phyloP scores from a whole-genome alignment of 2,113 vertebrate species.

The Platycercus adscitus region DNA sequence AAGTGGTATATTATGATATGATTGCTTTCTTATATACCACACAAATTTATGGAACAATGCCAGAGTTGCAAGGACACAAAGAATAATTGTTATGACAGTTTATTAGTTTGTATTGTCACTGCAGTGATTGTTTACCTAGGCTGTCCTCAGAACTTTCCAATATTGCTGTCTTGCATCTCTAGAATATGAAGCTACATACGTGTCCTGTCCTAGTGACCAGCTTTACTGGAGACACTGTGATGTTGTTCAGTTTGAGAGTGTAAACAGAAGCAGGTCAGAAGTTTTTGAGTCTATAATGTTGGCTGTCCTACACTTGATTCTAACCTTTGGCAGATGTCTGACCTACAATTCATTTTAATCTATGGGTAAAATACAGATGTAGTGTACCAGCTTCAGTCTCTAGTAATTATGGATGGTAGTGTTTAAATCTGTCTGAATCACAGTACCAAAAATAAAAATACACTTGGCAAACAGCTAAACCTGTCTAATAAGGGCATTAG shows the following conservation, averaged over 20 bases:
- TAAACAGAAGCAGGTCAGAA: neutral
- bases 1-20: neutral
- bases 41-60: neutral
- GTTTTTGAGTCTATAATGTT: neutral
- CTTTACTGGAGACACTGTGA: neutral
- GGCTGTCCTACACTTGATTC: neutral
- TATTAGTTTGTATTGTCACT: neutral
- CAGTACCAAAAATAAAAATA: neutral
- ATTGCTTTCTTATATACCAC: neutral
- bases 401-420: neutral
- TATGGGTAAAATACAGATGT: neutral
- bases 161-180: neutral
- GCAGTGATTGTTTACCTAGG: neutral
- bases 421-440: neutral
- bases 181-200: neutral
- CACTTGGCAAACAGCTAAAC: neutral
- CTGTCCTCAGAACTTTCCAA: neutral
- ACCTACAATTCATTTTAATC: neutral
- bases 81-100: neutral
- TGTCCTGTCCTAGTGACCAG: neutral
- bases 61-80: neutral
- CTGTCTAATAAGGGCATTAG: neutral
- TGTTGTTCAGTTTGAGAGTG: neutral
- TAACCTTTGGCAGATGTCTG: neutral
- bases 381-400: neutral